Conservation (phyloP, 2,113 vertebrate species). For the Euleptes europaea region DNA sequence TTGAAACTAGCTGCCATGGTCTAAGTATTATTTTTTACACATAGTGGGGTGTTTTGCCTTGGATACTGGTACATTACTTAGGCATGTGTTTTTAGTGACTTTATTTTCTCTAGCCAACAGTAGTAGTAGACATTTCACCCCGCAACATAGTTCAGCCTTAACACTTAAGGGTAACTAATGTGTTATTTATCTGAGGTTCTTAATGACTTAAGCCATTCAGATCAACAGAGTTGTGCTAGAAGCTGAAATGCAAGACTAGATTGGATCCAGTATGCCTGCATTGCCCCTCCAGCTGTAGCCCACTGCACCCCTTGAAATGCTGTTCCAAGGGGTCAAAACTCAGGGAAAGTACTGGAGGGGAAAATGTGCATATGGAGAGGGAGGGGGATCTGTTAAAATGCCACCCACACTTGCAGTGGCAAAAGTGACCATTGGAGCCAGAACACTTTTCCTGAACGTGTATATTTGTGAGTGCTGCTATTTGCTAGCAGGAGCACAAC, state of each 20-base stretch:
- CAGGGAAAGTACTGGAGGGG: no score
- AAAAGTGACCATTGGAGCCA: not conserved
- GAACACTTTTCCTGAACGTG: not conserved
- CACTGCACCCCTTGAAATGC: no score
- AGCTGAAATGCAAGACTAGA: not conserved
- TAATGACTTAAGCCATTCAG: not conserved
- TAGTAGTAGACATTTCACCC: constrained; percentile 55
- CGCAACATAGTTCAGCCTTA: not conserved
- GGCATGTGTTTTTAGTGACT: not conserved
- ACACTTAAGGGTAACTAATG: not conserved
- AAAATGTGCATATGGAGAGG: no score
- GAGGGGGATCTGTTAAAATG: no score
- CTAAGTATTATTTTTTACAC: constrained; percentile 77
- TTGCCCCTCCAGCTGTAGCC: no score
- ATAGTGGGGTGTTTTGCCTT: constrained; percentile 68
- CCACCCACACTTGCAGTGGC: no score
- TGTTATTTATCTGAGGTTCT: not conserved
- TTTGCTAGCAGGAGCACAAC: not conserved
- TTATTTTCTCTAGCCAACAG: constrained; percentile 60
- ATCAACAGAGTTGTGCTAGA: not conserved
- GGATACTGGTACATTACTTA: constrained; percentile 72
- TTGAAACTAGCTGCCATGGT: constrained; percentile 78
- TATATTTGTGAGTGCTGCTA: not conserved
- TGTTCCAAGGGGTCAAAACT: no score
- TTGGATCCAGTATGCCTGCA: no score